Percentiles rank a stretch among this genome's conserved stretches.
phyloP scores from a whole-genome alignment of 92 coral and sea anemone genomes.

The Pocillopora meandrina region DNA sequence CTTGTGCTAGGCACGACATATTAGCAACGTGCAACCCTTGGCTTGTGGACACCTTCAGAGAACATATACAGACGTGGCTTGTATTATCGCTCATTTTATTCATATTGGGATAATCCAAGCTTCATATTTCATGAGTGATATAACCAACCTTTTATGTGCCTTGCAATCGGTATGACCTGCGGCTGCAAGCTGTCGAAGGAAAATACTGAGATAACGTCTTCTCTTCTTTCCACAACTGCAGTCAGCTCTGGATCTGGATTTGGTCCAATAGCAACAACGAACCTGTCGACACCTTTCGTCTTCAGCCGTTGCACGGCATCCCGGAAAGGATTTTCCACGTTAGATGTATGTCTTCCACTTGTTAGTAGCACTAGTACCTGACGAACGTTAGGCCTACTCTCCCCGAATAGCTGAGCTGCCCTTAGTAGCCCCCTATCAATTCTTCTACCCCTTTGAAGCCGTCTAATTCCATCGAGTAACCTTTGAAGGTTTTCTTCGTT shows the following conservation, averaged over 20 bases:
- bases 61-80: too few species aligned
- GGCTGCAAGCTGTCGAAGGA: slow-evolving; percentile 37
- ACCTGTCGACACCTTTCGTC: slow-evolving; percentile 65
- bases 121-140: background rate
- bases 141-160: slow-evolving; percentile 38
- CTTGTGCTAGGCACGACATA: too few species aligned
- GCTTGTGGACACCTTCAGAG: too few species aligned
- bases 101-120: too few species aligned
- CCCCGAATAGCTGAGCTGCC: slow-evolving; percentile 32
- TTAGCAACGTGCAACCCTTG: too few species aligned
- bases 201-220: slow-evolving; percentile 55
- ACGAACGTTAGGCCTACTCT: slow-evolving; percentile 52
- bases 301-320: slow-evolving; percentile 58
- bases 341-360: slow-evolving; percentile 49
- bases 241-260: slow-evolving; percentile 57
- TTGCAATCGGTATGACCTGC: slow-evolving; percentile 27
- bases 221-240: slow-evolving; percentile 60
- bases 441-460: slow-evolving; percentile 48
- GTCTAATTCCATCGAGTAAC: slow-evolving; percentile 45
- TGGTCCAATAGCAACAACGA: slow-evolving; percentile 77
- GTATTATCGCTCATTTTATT: too few species aligned
- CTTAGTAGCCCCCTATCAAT: slow-evolving; percentile 60
- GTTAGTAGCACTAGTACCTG: slow-evolving; percentile 65
- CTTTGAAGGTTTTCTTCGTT: slow-evolving; percentile 27
- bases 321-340: slow-evolving; percentile 5